Base-by-base conservation (phyloP, 2,888 invertebrate genomes). In the Eupithecia dodoneata region DNA sequence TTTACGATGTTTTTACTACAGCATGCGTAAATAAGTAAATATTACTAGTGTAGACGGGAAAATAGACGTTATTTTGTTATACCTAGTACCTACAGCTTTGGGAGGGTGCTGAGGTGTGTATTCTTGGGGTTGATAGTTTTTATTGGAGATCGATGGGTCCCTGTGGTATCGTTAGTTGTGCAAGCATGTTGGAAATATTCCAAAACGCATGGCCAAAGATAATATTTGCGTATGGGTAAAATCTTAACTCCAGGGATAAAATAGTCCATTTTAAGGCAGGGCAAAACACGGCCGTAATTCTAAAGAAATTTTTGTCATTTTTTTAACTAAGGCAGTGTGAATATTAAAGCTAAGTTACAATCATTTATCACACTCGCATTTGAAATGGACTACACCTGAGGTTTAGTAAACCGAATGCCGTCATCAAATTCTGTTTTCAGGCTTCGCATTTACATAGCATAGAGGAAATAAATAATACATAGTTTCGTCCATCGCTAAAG, bases 1-100 rank as follows among this genome's bases (percentile, higher is more conserved):
- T 90, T 90, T 90, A 90, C 87, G 88, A 88, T 83, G 85, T 86
- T 89, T 89, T 90, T 89, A 89, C 86, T 86, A 82, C 85, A 78
- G 81, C 79, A 81, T 83, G 84, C 84, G 85, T 87, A 87, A 89
- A 87, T 90, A 88, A 86, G 84, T 87, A 87, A 86, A 87, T 86
- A 88, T 81, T 72, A 73, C 73, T 73, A 73, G 76, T 52, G 41
- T 45, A 44, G 69, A 44, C n/a, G 15, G 47, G 75, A 79, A 80
- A 79, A 78, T 75, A 76, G 73, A 66, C 66, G 76, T 71, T 79
- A 76, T 79, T 79, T 18, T 76, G 76, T 80, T 74, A 18, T 59
- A 18, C n/a, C 18, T 59, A 59, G 74, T 44, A 75, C 75, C 75
- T 79, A 73, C 52, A 6, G 71, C 69, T 72, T 74, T 45, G 44